These are phyloP conservation scores for Eupithecia subfuscata DNA, from an alignment of 2,888 invertebrate species.

Conservation along the genomic window DNA sequence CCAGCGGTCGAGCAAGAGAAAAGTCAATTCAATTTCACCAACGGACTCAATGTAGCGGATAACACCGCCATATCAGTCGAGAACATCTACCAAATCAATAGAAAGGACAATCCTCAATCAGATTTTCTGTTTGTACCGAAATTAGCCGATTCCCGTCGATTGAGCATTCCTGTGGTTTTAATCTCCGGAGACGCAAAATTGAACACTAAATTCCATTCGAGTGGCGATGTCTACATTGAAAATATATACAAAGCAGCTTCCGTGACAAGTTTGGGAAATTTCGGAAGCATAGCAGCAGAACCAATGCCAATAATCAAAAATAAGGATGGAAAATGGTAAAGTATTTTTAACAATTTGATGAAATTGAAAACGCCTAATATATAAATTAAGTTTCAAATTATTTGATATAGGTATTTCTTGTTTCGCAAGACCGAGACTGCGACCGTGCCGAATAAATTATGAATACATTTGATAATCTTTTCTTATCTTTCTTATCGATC, in stretches of 20 bases:
- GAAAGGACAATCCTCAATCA: constrained; percentile 60
- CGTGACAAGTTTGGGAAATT: constrained; percentile 76
- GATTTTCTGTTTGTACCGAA: constrained; percentile 71
- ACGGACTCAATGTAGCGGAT: constrained; percentile 48
- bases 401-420: constrained; percentile 11
- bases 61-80: constrained; percentile 69
- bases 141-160: constrained; percentile 66
- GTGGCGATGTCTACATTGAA: constrained; percentile 73
- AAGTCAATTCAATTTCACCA: constrained; percentile 67
- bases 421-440: constrained; percentile 22
- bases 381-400: background rate
- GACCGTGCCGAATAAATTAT: constrained; percentile 29
- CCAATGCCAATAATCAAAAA: constrained; percentile 80
- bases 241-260: constrained; percentile 79
- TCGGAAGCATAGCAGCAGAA: constrained; percentile 72
- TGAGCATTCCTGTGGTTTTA: constrained; percentile 76
- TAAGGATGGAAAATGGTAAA: constrained; percentile 80
- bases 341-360: constrained; percentile 19
- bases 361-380: too few species aligned
- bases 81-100: constrained; percentile 63
- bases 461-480: background rate
- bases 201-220: constrained; percentile 75
- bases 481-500: background rate
- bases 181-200: constrained; percentile 65
- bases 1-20: constrained; percentile 67